A percentile compares a stretch with the other conserved stretches of the same genome.
These are phyloP conservation scores for Podilymbus podiceps DNA, from an alignment of 2,113 vertebrate genomes.

Conservation along the genomic window DNA sequence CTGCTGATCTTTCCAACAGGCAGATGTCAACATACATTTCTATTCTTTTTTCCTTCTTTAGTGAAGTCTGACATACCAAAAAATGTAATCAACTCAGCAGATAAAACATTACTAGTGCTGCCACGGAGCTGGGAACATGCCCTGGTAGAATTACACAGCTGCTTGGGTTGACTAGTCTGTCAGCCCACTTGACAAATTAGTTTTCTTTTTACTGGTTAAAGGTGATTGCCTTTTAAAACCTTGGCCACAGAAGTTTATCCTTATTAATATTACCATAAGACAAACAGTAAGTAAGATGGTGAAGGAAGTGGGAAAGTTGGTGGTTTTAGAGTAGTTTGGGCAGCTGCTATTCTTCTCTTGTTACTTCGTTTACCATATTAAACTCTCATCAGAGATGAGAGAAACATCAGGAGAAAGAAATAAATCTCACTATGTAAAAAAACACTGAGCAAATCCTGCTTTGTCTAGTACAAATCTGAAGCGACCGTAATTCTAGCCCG, in stretches of 20 bases:
- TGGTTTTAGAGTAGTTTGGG: neutral
- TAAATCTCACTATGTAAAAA: neutral
- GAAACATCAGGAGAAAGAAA: neutral
- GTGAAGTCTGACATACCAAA: neutral
- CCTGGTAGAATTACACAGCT: neutral
- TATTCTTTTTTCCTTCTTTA: constrained; percentile 25
- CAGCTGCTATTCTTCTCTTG: neutral
- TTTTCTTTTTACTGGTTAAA: constrained; percentile 19
- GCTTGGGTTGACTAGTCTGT: neutral
- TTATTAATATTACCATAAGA: neutral
- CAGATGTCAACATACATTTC: constrained; percentile 30
- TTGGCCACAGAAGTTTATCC: neutral
- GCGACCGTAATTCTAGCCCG: neutral
- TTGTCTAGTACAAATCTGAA: neutral
- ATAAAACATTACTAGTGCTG: neutral
- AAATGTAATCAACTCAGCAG: neutral
- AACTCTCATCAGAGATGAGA: neutral
- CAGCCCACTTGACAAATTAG: neutral
- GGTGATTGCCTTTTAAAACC: neutral
- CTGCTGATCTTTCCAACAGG: neutral
- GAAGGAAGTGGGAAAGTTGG: neutral
- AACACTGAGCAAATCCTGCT: neutral
- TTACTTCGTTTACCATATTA: neutral
- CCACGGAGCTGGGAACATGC: neutral
- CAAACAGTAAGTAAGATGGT: neutral